Conservation (phyloP, 2,797 vertebrate species). For the Eleutherodactylus coqui region DNA sequence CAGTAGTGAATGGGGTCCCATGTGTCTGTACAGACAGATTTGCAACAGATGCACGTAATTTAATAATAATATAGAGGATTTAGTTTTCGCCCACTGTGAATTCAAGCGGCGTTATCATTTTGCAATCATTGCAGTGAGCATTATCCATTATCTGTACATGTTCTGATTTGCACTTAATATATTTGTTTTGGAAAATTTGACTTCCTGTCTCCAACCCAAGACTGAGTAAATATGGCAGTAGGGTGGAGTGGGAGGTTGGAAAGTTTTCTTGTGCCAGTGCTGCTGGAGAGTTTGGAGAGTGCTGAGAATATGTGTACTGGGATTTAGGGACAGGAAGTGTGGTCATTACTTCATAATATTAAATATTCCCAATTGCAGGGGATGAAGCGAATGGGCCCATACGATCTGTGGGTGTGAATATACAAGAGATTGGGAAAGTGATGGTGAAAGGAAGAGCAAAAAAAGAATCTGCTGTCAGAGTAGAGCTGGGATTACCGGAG, state of each 20-base stretch:
- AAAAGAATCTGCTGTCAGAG: neutral
- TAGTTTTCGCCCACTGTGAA: neutral
- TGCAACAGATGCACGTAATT: neutral
- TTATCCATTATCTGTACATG: neutral
- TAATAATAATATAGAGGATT: neutral
- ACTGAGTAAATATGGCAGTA: neutral
- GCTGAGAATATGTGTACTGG: neutral
- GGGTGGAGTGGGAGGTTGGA: conserved; percentile 18
- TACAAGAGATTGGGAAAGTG: conserved; percentile 5
- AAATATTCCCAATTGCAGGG: conserved; percentile 11
- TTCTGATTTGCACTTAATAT: neutral
- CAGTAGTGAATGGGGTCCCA: neutral
- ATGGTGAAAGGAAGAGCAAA: neutral
- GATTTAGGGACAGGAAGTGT: neutral
- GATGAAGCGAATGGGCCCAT: neutral
- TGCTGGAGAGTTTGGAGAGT: neutral
- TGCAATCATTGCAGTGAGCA: neutral
- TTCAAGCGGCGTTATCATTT: neutral
- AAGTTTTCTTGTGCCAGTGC: neutral
- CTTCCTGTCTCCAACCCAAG: neutral
- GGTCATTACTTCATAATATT: neutral
- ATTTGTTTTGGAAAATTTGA: neutral
- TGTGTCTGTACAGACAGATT: neutral
- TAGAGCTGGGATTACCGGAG: neutral
- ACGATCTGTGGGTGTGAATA: neutral